phyloP scores from a whole-genome alignment of 2,113 vertebrate genomes.

The Calonectris borealis region DNA sequence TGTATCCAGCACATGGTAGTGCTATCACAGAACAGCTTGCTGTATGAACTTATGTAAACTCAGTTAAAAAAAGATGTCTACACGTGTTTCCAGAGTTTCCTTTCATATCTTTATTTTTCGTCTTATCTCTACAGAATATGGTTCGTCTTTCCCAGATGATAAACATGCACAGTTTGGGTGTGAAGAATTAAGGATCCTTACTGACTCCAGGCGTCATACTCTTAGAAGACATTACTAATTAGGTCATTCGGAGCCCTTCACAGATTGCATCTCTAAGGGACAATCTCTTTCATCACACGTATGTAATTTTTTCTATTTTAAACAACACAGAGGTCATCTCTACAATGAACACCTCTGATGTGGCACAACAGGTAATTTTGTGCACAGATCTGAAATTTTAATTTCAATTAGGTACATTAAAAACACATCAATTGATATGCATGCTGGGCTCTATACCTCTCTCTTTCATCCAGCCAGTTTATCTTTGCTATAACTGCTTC shows the following conservation, averaged over 20 bases:
- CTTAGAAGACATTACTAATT: constrained; percentile 26
- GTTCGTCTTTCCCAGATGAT: not conserved
- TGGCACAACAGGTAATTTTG: not conserved
- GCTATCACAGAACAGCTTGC: not conserved
- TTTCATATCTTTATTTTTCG: not conserved
- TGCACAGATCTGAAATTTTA: not conserved
- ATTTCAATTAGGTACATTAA: not conserved
- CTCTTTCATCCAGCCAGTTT: not conserved
- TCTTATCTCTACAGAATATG: not conserved
- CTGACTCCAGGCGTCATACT: not conserved
- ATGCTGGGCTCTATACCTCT: not conserved
- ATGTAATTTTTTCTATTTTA: not conserved
- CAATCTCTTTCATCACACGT: not conserved
- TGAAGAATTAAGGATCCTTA: not conserved
- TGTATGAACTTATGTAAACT: not conserved
- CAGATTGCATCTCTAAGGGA: not conserved
- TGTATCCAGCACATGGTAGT: not conserved
- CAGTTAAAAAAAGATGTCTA: not conserved
- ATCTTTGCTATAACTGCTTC: not conserved
- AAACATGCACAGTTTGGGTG: not conserved
- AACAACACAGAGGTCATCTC: not conserved
- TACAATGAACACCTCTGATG: constrained; percentile 26
- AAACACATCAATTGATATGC: not conserved
- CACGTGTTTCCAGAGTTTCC: not conserved
- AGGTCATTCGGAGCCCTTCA: constrained; percentile 11